Evolutionary conservation across 1,140 invertebrate genomes (phyloP).

Genomic region (Sinonovacula constricta): DNA sequence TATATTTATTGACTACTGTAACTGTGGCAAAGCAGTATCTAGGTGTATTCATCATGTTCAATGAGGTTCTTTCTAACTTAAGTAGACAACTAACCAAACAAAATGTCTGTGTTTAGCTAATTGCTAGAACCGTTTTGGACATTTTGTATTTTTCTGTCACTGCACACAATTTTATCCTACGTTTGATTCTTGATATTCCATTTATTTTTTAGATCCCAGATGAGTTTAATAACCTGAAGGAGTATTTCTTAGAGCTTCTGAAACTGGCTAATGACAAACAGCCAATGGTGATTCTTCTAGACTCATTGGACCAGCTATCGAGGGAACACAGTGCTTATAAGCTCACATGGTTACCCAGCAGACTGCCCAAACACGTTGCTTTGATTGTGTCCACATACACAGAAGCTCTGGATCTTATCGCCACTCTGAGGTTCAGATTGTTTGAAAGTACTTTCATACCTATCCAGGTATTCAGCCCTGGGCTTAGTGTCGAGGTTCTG

Average conservation of each 20-base stretch:
- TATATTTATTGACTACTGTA: too few species aligned
- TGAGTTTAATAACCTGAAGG: constrained; percentile 54
- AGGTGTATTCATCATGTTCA: too few species aligned
- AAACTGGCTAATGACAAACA: constrained; percentile 43
- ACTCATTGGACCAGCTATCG: constrained; percentile 69
- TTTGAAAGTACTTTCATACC: constrained; percentile 56
- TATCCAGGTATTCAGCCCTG: constrained; percentile 57
- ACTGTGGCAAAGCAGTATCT: too few species aligned
- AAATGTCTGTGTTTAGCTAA: too few species aligned
- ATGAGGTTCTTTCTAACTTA: too few species aligned
- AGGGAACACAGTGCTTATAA: constrained; percentile 58
- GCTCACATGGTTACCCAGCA: constrained; percentile 68
- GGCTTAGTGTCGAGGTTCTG: constrained; percentile 61
- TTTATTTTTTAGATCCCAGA: constrained; percentile 34
- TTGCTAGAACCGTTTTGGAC: too few species aligned
- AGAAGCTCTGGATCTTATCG: constrained; percentile 49
- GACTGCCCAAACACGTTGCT: constrained; percentile 62
- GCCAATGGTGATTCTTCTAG: constrained; percentile 71
- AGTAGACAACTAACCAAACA: too few species aligned
- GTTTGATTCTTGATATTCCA: too few species aligned
- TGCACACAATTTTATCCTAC: not conserved
- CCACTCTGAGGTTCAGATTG: constrained; percentile 83
- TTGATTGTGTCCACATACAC: constrained; percentile 64
- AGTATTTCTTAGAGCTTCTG: constrained; percentile 47
- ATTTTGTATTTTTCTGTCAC: constrained; percentile 22